Conservation (phyloP, 1,140 invertebrate species). For the Cotesia typhae region DNA sequence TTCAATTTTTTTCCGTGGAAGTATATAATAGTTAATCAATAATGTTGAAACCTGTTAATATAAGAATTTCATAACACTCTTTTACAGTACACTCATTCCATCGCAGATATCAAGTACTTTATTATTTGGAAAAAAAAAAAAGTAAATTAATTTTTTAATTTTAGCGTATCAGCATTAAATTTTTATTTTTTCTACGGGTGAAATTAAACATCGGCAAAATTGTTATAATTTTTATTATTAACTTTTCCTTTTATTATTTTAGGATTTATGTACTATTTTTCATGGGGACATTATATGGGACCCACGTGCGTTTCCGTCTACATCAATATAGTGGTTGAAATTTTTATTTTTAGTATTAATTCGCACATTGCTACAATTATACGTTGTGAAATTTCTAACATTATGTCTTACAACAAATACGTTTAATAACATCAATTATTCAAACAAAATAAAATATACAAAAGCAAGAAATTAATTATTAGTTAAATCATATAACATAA, state of each 20-base stretch:
- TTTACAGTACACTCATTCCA: too few species aligned
- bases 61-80: too few species aligned
- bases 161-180: too few species aligned
- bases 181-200: too few species aligned
- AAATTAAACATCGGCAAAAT: constrained; percentile 59
- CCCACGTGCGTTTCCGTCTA: constrained; percentile 55
- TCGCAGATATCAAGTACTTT: too few species aligned
- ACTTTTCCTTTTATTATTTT: too few species aligned
- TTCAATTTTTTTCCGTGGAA: too few species aligned
- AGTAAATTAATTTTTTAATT: too few species aligned
- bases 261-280: constrained; percentile 57
- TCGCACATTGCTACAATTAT: constrained; percentile 40
- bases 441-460: too few species aligned
- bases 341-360: constrained; percentile 42
- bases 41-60: too few species aligned
- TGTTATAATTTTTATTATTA: constrained; percentile 55
- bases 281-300: constrained; percentile 62
- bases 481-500: neutral
- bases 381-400: constrained; percentile 40
- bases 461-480: neutral
- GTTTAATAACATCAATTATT: constrained; percentile 10
- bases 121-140: too few species aligned
- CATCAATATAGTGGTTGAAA: constrained; percentile 51
- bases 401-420: constrained; percentile 10
- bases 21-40: too few species aligned